A percentile compares a stretch with the other conserved stretches of the same genome.
Conservation (phyloP, 2,113 vertebrate genomes). For the Laticauda laticaudata region DNA sequence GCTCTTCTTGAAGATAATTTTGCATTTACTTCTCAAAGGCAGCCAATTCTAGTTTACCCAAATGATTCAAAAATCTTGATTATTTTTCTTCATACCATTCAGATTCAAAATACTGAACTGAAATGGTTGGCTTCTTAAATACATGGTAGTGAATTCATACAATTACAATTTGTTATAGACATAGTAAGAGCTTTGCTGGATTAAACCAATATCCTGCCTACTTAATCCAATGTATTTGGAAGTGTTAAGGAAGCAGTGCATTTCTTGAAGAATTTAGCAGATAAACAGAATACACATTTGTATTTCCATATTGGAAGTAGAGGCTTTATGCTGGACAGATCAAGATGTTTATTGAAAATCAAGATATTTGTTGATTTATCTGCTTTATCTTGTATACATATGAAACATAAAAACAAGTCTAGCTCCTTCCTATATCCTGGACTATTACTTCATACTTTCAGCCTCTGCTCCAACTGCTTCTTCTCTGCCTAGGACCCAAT, state of each 20-base stretch:
- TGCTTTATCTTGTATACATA: not conserved
- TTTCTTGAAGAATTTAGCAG: not conserved
- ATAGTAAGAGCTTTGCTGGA: not conserved
- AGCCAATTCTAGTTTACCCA: not conserved
- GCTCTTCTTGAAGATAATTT: slow-evolving; percentile 8
- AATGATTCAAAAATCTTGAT: not conserved
- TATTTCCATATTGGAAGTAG: not conserved
- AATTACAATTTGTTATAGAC: not conserved
- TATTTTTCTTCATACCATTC: not conserved
- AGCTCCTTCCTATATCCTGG: not conserved
- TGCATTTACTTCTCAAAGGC: not conserved
- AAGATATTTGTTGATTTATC: not conserved
- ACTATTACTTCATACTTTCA: not conserved
- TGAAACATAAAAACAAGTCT: not conserved
- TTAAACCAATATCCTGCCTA: not conserved
- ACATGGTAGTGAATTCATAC: not conserved
- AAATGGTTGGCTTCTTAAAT: not conserved
- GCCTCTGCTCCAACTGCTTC: not conserved
- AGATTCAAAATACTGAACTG: not conserved
- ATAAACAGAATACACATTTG: not conserved
- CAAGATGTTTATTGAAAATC: not conserved
- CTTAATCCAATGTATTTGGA: not conserved
- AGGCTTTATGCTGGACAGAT: not conserved
- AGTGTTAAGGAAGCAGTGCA: not conserved
- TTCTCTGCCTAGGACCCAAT: not conserved